Evolutionary conservation across 2,797 vertebrate species (phyloP).

Genomic region (Chelonia mydas): DNA sequence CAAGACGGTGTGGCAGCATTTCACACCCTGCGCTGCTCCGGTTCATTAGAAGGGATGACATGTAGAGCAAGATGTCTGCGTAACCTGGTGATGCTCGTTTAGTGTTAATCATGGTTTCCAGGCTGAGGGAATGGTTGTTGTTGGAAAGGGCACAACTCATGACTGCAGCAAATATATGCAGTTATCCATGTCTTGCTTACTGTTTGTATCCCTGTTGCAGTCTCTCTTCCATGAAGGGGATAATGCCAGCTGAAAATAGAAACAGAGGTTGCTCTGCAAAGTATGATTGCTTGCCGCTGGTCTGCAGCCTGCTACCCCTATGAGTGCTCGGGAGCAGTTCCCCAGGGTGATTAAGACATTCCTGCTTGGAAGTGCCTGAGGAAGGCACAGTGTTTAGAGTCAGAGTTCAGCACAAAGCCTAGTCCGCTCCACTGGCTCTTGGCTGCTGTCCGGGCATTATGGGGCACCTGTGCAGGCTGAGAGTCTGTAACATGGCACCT

Average conservation of each 20-base stretch:
- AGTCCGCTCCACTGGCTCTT: background rate
- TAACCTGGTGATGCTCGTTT: background rate
- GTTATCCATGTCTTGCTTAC: rapidly evolving
- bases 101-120: background rate
- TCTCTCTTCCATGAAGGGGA: background rate
- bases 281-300: background rate
- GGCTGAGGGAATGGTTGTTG: background rate
- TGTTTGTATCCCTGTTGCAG: background rate
- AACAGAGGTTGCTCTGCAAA: background rate
- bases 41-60: background rate
- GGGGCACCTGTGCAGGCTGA: background rate
- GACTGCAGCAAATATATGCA: background rate
- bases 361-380: background rate
- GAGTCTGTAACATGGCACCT: background rate
- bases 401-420: background rate
- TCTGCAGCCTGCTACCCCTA: background rate
- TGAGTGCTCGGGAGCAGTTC: background rate
- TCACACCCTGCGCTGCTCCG: background rate
- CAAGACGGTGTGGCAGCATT: background rate
- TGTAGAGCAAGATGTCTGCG: background rate
- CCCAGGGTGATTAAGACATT: background rate
- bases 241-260: background rate
- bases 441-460: background rate
- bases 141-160: background rate
- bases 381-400: background rate